Percentiles rank a stretch among this genome's conserved stretches.
Conservation (phyloP, 2,888 invertebrate genomes). For the Nomada hirtipes region DNA sequence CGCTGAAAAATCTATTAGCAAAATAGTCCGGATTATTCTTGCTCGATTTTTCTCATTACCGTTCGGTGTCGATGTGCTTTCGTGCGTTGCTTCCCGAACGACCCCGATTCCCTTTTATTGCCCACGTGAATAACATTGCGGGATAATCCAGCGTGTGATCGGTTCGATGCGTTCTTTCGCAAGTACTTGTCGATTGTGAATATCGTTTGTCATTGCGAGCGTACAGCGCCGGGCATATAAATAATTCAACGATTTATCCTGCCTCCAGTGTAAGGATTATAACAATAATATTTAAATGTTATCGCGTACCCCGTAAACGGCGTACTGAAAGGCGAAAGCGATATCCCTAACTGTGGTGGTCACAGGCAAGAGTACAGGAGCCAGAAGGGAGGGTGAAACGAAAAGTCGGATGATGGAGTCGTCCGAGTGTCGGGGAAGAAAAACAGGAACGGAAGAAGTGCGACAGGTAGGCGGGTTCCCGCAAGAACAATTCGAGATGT, state of each 20-base stretch:
- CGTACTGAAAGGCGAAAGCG: background rate
- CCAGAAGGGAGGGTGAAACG: conserved; percentile 43
- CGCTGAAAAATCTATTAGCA: conserved; percentile 75
- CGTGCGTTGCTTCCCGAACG: background rate
- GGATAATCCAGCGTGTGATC: background rate
- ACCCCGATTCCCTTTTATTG: background rate
- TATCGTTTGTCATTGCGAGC: background rate
- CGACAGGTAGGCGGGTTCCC: conserved; percentile 73
- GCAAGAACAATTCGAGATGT: conserved; percentile 78
- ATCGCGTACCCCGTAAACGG: background rate
- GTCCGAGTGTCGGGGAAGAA: conserved; percentile 49
- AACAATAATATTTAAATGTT: background rate
- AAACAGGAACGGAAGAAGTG: conserved; percentile 57
- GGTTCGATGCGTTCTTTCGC: background rate
- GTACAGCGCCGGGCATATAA: background rate
- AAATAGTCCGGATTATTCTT: conserved; percentile 64
- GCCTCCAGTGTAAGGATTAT: background rate
- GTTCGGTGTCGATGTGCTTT: background rate
- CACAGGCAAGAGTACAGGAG: conserved; percentile 15
- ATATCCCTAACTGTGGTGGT: background rate
- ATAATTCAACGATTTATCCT: no score
- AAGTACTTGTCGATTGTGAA: background rate
- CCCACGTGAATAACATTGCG: conserved; percentile 16
- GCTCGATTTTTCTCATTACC: conserved; percentile 42
- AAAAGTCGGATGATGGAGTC: conserved; percentile 45